Evolutionary conservation across 2,797 vertebrate genomes (phyloP), one percentile per base, ranked within the genome.

Genomic region (Apodemus agrarius): DNA sequence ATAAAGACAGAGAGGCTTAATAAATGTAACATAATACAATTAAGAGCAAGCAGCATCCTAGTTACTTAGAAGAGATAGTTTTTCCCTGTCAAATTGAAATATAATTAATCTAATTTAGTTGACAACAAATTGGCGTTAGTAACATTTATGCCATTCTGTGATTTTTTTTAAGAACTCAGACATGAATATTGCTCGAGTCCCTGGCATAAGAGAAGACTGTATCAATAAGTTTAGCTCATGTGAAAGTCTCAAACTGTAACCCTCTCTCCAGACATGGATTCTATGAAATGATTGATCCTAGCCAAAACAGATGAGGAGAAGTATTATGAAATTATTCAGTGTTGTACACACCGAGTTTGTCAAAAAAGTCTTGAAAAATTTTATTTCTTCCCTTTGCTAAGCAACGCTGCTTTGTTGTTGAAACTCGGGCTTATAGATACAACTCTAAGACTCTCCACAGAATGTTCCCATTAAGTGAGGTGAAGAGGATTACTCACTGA

Each of bases 31-130:
- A 59, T 0, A 82, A 13, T 10, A 75, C 43, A 89, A 96, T 16
- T 83, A 75, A 91, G 83, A 89, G 2, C n/a, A 63, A 49, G 6
- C 83, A 89, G 88, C 24, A 43, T 14, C 37, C 29, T 69, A 54
- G 3, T 82, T 90, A 17, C 79, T 81, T 92, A 85, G 72, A 88
- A 96, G 52, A 65, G 4, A n/a, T 26, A 6, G 8, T 40, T 91
- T 43, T 90, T 52, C 14, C 69, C 29, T 81, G 4, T 88, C 52
- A 86, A 67, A 81, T 43, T 34, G 85, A 89, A 96, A 5, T 26
- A 24, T 96, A 87, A 49, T 46, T 52, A 92, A 86, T 92, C 29
- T 84, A 31, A 90, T 91, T 91, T 76, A 89, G 24, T 31, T 89
- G 59, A 91, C 52, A 79, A 76, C 6, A 57, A 76, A 80, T 59